phyloP scores from a whole-genome alignment of 1,140 invertebrate species.

The Vanessa atalanta region DNA sequence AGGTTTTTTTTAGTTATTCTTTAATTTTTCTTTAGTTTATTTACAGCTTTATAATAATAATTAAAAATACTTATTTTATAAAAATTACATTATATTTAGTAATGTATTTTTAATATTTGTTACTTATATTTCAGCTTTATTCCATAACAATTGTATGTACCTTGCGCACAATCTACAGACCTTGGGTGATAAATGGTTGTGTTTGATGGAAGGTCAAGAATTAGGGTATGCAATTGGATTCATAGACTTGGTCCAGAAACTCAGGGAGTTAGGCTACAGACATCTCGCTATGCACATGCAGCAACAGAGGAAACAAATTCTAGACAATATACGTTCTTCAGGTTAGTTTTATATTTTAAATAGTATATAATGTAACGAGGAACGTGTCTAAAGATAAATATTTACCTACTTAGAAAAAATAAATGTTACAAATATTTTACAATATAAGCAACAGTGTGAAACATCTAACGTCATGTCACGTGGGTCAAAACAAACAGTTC shows the following conservation, averaged over 20 bases:
- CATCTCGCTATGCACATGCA: constrained; percentile 87
- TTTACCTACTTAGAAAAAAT: not conserved
- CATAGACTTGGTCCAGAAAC: constrained; percentile 78
- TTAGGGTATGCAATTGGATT: constrained; percentile 68
- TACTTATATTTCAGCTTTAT: constrained; percentile 84
- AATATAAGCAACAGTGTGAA: too few species aligned
- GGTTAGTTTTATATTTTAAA: constrained; percentile 67
- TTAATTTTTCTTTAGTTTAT: too few species aligned
- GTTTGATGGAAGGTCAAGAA: constrained; percentile 62
- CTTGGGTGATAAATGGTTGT: constrained; percentile 83
- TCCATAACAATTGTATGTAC: constrained; percentile 96
- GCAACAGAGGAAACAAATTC: constrained; percentile 86
- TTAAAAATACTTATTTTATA: not conserved
- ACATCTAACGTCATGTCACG: too few species aligned
- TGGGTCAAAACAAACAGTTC: too few species aligned
- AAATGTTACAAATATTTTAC: not conserved
- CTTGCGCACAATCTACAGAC: constrained; percentile 88
- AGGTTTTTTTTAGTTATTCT: too few species aligned
- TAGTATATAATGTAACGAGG: not conserved
- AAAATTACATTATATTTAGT: too few species aligned
- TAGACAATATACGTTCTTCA: constrained; percentile 87
- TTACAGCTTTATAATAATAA: too few species aligned
- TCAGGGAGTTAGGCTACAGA: constrained; percentile 85
- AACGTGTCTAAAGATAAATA: too few species aligned
- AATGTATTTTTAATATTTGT: not conserved